phyloP scores from a whole-genome alignment of 2,797 vertebrate species.

The Danio choprae region DNA sequence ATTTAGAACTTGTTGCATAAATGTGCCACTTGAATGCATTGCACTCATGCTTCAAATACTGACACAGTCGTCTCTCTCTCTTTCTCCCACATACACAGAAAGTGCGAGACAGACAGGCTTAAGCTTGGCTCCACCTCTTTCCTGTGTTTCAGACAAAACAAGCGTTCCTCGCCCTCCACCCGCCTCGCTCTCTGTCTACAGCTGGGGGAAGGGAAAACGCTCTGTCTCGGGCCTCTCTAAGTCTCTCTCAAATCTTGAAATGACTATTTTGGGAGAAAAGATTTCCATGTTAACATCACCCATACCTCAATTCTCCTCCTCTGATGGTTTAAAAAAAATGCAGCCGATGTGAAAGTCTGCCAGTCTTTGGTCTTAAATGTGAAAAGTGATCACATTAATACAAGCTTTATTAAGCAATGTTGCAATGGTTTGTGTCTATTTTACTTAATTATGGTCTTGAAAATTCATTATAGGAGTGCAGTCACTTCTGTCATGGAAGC shows the following conservation, averaged over 20 bases:
- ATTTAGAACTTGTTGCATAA: conserved; percentile 12
- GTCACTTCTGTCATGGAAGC: not conserved
- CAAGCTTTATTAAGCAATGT: not conserved
- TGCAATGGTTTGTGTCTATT: not conserved
- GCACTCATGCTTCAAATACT: conserved; percentile 59
- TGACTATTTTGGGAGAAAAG: conserved; percentile 44
- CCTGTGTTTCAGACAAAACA: conserved; percentile 84
- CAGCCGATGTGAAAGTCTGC: not conserved
- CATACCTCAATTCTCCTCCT: not conserved
- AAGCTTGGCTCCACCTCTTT: conserved; percentile 75
- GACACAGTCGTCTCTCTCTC: conserved; percentile 41
- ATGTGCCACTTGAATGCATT: conserved; percentile 30
- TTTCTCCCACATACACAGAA: conserved; percentile 28
- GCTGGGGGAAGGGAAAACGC: conserved; percentile 66
- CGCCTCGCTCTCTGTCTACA: conserved; percentile 58
- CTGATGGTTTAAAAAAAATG: conserved; percentile 4
- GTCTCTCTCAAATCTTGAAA: conserved; percentile 44
- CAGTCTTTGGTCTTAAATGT: conserved; percentile 7
- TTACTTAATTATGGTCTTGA: not conserved
- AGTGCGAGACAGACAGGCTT: conserved; percentile 72
- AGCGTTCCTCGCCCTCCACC: conserved; percentile 63
- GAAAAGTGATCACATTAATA: conserved; percentile 18
- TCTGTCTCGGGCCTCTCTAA: conserved; percentile 51
- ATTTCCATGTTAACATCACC: conserved; percentile 34
- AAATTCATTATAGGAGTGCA: not conserved